Evolutionary conservation across 2,113 vertebrate genomes (phyloP).

Genomic region (Pygoscelis antarcticus): DNA sequence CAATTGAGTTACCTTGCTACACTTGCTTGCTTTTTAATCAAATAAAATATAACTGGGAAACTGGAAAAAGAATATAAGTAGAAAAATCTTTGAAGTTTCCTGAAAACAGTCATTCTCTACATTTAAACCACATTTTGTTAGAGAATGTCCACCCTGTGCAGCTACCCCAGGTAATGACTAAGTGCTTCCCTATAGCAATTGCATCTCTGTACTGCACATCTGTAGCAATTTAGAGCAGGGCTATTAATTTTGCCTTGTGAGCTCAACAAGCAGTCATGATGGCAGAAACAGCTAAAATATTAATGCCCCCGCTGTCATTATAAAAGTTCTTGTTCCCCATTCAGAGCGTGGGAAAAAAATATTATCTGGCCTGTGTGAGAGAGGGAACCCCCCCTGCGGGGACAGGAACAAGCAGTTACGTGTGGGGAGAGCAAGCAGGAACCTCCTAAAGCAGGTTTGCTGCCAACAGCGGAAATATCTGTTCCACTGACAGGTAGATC

Average conservation of each 20-base stretch:
- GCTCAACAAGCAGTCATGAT: not conserved
- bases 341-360: not conserved
- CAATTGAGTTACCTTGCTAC: not conserved
- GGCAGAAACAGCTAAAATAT: not conserved
- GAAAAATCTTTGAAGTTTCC: not conserved
- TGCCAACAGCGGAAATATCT: constrained; percentile 13
- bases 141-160: not conserved
- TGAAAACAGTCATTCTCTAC: not conserved
- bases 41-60: not conserved
- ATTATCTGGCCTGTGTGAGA: not conserved
- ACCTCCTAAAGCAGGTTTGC: not conserved
- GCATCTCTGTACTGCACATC: not conserved
- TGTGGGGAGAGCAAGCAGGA: not conserved
- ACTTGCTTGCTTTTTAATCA: not conserved
- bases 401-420: not conserved
- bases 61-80: not conserved
- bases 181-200: not conserved
- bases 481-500: not conserved
- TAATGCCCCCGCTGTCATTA: not conserved
- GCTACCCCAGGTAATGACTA: not conserved
- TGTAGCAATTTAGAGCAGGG: not conserved
- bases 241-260: not conserved
- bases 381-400: not conserved
- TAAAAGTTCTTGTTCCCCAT: not conserved
- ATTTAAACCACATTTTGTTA: not conserved